Evolutionary conservation across 2,888 invertebrate genomes (phyloP), one percentile per base, ranked within the genome.

Genomic region (Pollenia amentaria): DNA sequence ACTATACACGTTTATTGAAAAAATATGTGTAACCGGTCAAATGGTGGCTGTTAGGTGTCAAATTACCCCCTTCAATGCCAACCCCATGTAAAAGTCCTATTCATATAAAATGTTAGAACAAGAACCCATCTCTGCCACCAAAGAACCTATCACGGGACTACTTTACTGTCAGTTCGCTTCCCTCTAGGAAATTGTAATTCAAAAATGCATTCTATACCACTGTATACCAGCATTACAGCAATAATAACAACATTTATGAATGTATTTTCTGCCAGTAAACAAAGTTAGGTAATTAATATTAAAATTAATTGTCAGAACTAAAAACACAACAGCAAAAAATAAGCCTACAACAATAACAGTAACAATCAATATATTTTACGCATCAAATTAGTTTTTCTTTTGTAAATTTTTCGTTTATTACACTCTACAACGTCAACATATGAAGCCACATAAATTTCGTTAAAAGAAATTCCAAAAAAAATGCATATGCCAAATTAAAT

Each of bases 241-340:
- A 40, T 44, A 55, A 12, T 42, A 42, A n/a, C 44, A 57, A 38
- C n/a, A 65, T 64, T 57, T 57, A 21, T 21, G 12, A 11, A 69
- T 21, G 12, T 69, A 11, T 69, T 40, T 69, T 21, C 48, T 60
- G 48, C 38, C 29, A 55, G 21, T 44, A 18, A 70, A 76, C 21
- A 46, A n/a, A 76, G 40, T 44, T 76, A 77, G 55, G 77, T 76
- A 70, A 77, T 83, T 77, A 70, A 70, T 70, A 77, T 76, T 70
- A 46, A 77, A 84, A 78, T 78, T 83, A 64, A 42, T 70, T 77
- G 77, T 83, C 12, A 46, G 11, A 72, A 55, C 44, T 48, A 53
- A 73, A 73, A 65, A 18, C n/a, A 8, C 3, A 42, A 40, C 16
- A 42, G 48, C 18, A 76, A 29, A 46, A 77, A 57, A 29, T 29